Conservation (phyloP, 2,888 invertebrate species). For the Pterostichus madidus region DNA sequence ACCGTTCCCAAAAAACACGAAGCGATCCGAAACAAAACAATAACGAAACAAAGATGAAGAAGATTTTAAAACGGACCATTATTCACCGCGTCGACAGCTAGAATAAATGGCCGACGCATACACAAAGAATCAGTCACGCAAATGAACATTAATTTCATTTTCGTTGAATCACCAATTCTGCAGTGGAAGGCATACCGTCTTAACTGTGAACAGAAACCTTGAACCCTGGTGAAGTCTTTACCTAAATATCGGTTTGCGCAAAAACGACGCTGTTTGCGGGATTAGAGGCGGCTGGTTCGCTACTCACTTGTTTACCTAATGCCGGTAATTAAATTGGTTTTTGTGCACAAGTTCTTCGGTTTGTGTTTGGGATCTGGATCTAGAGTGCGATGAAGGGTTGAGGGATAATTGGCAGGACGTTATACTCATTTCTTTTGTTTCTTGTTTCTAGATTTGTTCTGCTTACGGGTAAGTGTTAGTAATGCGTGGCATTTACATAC, state of each 20-base stretch:
- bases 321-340: constrained; percentile 50
- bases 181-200: background rate
- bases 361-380: constrained; percentile 26
- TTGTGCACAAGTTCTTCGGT: constrained; percentile 34
- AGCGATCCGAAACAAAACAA: constrained; percentile 28
- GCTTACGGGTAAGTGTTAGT: too few relatives aligned
- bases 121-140: constrained; percentile 48
- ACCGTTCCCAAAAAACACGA: constrained; percentile 27
- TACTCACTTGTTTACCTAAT: constrained; percentile 51
- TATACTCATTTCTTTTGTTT: constrained; percentile 35
- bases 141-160: constrained; percentile 49
- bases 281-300: constrained; percentile 43
- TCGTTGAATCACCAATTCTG: constrained; percentile 31
- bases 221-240: constrained; percentile 22
- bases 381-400: constrained; percentile 1
- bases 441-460: constrained; percentile 10
- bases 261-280: constrained; percentile 41
- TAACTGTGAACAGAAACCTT: background rate
- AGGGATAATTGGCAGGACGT: constrained; percentile 37
- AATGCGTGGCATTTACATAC: too few relatives aligned
- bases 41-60: constrained; percentile 45
- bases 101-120: constrained; percentile 40
- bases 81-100: constrained; percentile 41
- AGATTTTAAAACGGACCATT: constrained; percentile 41
- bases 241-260: constrained; percentile 13